Percentiles rank a stretch among this genome's conserved stretches.
Conservation (phyloP, 2,113 vertebrate genomes). For the Neoarius graeffei region DNA sequence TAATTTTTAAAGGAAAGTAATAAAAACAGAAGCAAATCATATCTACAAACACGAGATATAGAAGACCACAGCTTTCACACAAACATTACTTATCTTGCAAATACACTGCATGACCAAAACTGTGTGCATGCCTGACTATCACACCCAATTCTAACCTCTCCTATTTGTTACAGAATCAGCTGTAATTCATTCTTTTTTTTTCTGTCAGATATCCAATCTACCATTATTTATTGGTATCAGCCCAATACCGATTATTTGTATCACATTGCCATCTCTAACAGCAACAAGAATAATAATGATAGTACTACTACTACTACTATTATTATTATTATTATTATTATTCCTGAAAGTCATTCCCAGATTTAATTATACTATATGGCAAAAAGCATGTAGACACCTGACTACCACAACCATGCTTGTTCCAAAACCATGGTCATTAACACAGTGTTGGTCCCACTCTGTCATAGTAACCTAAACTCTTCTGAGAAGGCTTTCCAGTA, state of each 20-base stretch:
- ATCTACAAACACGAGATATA: not conserved
- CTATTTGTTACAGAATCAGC: no score
- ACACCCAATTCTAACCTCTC: not conserved
- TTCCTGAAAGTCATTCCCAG: not conserved
- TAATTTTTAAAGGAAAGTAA: not conserved
- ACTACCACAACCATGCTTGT: not conserved
- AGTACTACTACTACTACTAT: not conserved
- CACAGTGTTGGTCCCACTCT: not conserved
- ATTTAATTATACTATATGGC: not conserved
- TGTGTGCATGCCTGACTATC: not conserved
- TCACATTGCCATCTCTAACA: no score
- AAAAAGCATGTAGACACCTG: not conserved
- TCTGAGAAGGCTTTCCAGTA: not conserved
- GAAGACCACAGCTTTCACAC: not conserved
- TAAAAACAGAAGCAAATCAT: not conserved
- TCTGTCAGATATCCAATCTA: not conserved
- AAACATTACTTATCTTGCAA: not conserved
- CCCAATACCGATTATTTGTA: no score
- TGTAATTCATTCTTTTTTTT: no score
- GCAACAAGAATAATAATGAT: not conserved
- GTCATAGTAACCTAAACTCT: not conserved
- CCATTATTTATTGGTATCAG: no score
- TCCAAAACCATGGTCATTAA: not conserved
- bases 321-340: not conserved
- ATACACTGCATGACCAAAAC: not conserved